Percentiles rank a stretch among this genome's conserved stretches.
Conservation (phyloP, 2,797 vertebrate species). For the Tragopan temminckii region DNA sequence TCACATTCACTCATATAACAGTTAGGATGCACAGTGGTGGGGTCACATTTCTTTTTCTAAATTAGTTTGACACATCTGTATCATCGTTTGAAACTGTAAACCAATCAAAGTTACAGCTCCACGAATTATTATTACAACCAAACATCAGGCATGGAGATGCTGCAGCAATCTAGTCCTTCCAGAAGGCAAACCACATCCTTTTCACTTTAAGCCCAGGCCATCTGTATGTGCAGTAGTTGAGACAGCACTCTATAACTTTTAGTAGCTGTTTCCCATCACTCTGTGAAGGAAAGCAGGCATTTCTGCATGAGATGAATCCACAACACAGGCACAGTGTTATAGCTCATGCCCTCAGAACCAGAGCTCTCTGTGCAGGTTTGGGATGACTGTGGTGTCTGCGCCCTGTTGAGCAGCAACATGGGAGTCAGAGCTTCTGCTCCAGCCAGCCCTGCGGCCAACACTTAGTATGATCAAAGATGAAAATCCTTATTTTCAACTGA, state of each 20-base stretch:
- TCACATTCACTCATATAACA: not conserved
- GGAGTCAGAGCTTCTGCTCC: not conserved
- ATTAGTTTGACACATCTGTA: not conserved
- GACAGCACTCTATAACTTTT: not conserved
- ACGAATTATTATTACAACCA: not conserved
- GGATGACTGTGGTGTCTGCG: not conserved
- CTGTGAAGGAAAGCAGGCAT: not conserved
- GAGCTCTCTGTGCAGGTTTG: not conserved
- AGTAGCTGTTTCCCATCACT: not conserved
- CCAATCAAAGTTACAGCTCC: not conserved
- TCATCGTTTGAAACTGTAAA: not conserved
- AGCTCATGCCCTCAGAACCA: fast-evolving
- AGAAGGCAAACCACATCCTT: not conserved
- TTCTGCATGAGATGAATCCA: not conserved
- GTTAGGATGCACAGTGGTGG: fast-evolving
- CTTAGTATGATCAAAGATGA: not conserved
- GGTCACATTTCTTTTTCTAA: not conserved
- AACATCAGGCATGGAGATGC: not conserved
- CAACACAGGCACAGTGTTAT: not conserved
- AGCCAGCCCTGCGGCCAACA: not conserved
- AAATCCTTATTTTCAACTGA: not conserved
- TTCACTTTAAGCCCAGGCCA: not conserved
- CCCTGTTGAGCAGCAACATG: fast-evolving
- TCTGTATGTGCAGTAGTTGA: fast-evolving
- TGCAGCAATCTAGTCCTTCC: not conserved